Evolutionary conservation across 2,888 invertebrate species (phyloP).

Genomic region (Sphecodes monilicornis): DNA sequence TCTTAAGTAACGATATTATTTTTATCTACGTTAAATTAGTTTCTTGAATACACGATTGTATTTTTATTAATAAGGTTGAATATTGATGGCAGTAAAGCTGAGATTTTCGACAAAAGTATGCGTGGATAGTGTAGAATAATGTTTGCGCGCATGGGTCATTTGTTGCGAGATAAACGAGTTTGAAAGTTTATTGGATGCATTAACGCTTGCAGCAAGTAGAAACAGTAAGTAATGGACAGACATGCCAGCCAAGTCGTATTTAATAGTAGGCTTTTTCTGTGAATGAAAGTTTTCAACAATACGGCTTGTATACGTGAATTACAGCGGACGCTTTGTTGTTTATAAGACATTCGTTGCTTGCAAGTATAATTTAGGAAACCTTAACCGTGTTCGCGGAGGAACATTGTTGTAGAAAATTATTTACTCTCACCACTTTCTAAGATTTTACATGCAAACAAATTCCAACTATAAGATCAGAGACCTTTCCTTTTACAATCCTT

Average conservation of each 20-base stretch:
- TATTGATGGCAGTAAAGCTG: not conserved
- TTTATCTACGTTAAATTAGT: too few relatives aligned
- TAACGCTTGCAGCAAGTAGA: constrained; percentile 5
- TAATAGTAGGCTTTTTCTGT: not conserved
- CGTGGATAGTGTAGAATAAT: not conserved
- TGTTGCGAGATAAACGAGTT: constrained; percentile 8
- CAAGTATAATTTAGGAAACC: not conserved
- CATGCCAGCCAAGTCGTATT: constrained; percentile 12
- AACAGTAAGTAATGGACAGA: constrained; percentile 14
- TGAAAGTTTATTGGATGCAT: constrained; percentile 1
- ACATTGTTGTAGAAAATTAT: not conserved
- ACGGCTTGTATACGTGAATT: not conserved
- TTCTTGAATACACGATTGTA: too few relatives aligned
- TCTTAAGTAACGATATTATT: too few relatives aligned
- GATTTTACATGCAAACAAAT: not conserved
- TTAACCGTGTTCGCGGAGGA: not conserved
- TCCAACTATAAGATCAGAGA: too few relatives aligned
- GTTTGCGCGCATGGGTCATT: not conserved
- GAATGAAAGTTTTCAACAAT: not conserved
- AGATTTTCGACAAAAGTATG: not conserved
- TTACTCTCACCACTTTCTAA: not conserved
- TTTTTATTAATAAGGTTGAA: not conserved
- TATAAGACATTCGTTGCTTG: not conserved
- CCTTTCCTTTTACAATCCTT: too few relatives aligned
- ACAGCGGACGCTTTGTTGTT: not conserved